These are phyloP conservation scores for Oryzaephilus surinamensis DNA, from an alignment of 1,140 invertebrate species.

Conservation along the genomic window DNA sequence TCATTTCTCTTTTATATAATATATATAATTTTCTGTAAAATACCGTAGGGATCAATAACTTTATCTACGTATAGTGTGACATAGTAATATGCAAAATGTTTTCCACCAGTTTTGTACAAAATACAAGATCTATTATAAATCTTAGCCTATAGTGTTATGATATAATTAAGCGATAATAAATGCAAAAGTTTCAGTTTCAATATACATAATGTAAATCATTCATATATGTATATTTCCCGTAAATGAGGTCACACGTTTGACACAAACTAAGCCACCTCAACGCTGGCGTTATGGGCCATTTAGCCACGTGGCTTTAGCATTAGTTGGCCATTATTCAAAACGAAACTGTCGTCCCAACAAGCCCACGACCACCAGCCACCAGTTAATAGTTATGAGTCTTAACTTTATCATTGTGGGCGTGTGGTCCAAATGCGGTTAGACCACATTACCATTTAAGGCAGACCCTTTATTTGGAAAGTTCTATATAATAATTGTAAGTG, in stretches of 20 bases:
- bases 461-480: too few species aligned
- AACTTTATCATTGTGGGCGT: conserved; percentile 12
- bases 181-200: conserved; percentile 1
- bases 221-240: conserved; percentile 8
- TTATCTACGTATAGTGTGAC: too few species aligned
- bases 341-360: conserved; percentile 12
- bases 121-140: too few species aligned
- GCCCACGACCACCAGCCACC: too few species aligned
- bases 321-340: conserved; percentile 15
- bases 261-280: conserved; percentile 6
- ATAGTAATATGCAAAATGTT: too few species aligned
- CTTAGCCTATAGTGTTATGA: too few species aligned
- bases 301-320: conserved; percentile 10
- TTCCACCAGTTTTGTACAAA: too few species aligned
- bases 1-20: too few species aligned
- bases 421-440: conserved; percentile 10
- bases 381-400: conserved; percentile 14
- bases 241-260: conserved; percentile 5
- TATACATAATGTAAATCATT: conserved; percentile 9
- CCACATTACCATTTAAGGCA: too few species aligned
- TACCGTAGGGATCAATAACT: too few species aligned
- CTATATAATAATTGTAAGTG: too few species aligned
- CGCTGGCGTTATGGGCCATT: conserved; percentile 4
- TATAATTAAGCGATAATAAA: conserved; percentile 7
- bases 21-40: too few species aligned